Evolutionary conservation across 2,888 invertebrate genomes (phyloP), one percentile per base, ranked within the genome.

Genomic region (Nematopogon swammerdamellus): DNA sequence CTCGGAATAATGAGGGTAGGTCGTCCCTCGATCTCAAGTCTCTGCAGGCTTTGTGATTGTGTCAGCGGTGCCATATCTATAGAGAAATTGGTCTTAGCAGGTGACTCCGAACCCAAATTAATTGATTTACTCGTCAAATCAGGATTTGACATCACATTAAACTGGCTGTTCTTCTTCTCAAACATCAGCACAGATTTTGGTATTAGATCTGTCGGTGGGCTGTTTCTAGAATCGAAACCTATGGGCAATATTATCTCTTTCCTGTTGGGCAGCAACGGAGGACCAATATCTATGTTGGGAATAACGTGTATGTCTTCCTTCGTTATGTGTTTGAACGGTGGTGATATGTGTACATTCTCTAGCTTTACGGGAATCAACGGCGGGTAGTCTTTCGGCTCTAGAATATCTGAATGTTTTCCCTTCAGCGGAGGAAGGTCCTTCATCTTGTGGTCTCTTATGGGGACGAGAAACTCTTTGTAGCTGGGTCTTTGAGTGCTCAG

Each of bases 221-320:
- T n/a, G n/a, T n/a, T n/a, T 11, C n/a, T 44, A 43, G 6, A n/a
- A 42, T 25, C 20, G 45, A 20, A 45, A 44, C 30, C 44, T 16
- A 50, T 18, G 16, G 52, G 52, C 44, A 52, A 49, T 3, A 49
- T 45, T 16, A 54, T 50, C 44, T 56, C 56, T 48, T 51, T 54
- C 46, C 56, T 48, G 16, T 46, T n/a, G 18, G 51, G 50, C 19
- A 51, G 47, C 19, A 49, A 25, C 2, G 52, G 48, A 18, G 52
- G 50, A 8, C 46, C 30, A 4, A 45, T 45, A 10, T 54, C 51
- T 52, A 56, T 56, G 42, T 56, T 57, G 3, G 68, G 63, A 18
- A 74, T 59, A 58, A 75, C 57, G 51, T 63, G 67, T 51, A 76
- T 72, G 58, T 76, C 75, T 57, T 68, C 70, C 56, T 72, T 71